Base-by-base conservation (phyloP, 2,888 invertebrate species). In the Xestia sexstrigata region DNA sequence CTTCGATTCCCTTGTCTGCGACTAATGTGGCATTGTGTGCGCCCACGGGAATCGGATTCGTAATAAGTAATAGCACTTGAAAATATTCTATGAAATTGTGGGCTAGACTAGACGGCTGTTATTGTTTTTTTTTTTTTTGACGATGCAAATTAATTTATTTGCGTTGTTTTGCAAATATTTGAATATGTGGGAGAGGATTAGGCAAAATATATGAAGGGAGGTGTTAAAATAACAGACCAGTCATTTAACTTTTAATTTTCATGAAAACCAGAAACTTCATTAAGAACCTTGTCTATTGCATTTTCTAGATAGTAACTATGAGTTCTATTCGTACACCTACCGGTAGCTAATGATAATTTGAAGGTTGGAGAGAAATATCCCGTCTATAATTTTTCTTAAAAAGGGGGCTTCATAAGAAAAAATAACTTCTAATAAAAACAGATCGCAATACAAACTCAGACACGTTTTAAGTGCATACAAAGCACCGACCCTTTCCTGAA, bases 1-100 rank as follows among this genome's bases (percentile, higher is more conserved):
- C 77, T 82, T 76, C 82, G 81, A 82, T 85, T 88, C 86, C 77
- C 79, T 78, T 82, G 82, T 82, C 76, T 70, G 79, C 78, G 83
- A 80, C 82, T 78, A 81, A 78, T 74, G 72, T 76, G 67, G 76
- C 55, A 72, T 70, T 79, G 78, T 84, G 75, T 42, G 65, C 65
- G 65, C 65, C 42, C 58, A 70, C 69, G 75, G 73, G 74, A 76
- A 77, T 79, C 75, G 76, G 45, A 85, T 80, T 62, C 65, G 80
- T 78, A 62, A 58, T 75, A 76, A 72, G 42, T 70, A 78, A 71
- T 66, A 77, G 39, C 71, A 65, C 76, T 77, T 77, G 74, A 81
- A 77, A 79, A 74, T 79, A 84, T 45, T 70, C 63, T 67, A 74
- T 52, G 67, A 79, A 68, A 67, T 67, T 78, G 66, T 35, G 23